Evolutionary conservation across 1,140 invertebrate species (phyloP).

Genomic region (Drosophila setifemur): DNA sequence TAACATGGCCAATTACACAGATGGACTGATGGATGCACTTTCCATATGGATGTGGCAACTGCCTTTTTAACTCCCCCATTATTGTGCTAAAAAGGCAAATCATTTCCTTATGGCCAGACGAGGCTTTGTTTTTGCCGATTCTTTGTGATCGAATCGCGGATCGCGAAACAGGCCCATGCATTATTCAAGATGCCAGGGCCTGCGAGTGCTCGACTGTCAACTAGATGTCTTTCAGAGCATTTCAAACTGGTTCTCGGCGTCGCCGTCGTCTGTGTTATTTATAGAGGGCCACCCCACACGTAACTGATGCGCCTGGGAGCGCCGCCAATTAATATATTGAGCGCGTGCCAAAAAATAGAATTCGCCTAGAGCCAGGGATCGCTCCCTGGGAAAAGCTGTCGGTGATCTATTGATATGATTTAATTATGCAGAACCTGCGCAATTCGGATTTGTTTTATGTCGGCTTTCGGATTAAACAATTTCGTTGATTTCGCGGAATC

Average conservation of each 20-base stretch:
- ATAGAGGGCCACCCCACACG: slow-evolving; percentile 8
- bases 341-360: slow-evolving; percentile 54
- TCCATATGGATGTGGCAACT: background rate
- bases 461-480: slow-evolving; percentile 1
- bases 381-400: slow-evolving; percentile 11
- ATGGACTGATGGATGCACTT: slow-evolving; percentile 4
- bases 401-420: slow-evolving; percentile 7
- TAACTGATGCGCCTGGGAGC: slow-evolving; percentile 17
- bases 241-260: slow-evolving; percentile 35
- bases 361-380: background rate
- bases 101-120: slow-evolving; percentile 31
- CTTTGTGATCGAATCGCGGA: slow-evolving; percentile 21
- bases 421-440: slow-evolving; percentile 15
- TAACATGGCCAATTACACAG: background rate
- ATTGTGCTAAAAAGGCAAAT: slow-evolving; percentile 1
- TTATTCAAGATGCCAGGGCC: slow-evolving; percentile 44
- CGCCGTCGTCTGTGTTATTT: slow-evolving; percentile 27
- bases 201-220: background rate
- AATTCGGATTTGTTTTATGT: background rate
- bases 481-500: slow-evolving; percentile 5
- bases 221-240: background rate
- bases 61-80: slow-evolving; percentile 12
- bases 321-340: slow-evolving; percentile 42
- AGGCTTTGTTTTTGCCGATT: slow-evolving; percentile 1
- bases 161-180: slow-evolving; percentile 25